Conservation (phyloP, 2,797 vertebrate species). For the Luscinia megarhynchos region DNA sequence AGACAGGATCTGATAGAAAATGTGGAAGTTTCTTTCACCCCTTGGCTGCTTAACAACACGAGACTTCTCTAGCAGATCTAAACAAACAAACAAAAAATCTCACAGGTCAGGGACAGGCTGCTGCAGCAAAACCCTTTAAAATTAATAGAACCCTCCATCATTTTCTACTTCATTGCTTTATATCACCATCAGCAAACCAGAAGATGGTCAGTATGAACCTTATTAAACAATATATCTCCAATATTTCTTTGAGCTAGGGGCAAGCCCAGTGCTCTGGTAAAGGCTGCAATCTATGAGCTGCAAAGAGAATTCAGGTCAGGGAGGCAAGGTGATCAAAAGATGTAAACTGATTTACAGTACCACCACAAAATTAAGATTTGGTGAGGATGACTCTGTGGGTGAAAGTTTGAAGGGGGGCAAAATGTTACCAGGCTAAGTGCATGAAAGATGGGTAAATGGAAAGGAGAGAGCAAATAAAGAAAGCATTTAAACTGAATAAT, state of each 20-base stretch:
- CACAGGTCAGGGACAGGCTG: slow-evolving; percentile 3
- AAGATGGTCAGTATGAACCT: background rate
- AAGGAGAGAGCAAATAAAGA: background rate
- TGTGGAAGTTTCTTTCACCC: slow-evolving; percentile 97
- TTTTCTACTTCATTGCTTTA: background rate
- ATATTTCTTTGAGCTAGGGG: background rate
- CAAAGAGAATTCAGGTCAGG: background rate
- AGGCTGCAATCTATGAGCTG: background rate
- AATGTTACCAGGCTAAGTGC: background rate
- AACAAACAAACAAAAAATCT: slow-evolving; percentile 31
- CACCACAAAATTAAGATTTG: background rate
- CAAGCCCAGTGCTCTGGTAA: background rate
- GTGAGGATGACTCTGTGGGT: background rate
- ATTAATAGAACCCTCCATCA: background rate
- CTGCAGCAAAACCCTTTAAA: background rate
- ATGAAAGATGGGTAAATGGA: background rate
- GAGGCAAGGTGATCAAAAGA: background rate
- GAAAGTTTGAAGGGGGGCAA: background rate
- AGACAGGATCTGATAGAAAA: slow-evolving; percentile 97
- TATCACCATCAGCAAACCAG: background rate
- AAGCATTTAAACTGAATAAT: background rate
- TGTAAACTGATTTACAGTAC: background rate
- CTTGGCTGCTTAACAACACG: slow-evolving; percentile 97
- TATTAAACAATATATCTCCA: background rate
- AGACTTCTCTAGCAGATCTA: slow-evolving; percentile 98